Evolutionary conservation across 2,888 invertebrate genomes (phyloP).

Genomic region (Drosophila glabriapex): DNA sequence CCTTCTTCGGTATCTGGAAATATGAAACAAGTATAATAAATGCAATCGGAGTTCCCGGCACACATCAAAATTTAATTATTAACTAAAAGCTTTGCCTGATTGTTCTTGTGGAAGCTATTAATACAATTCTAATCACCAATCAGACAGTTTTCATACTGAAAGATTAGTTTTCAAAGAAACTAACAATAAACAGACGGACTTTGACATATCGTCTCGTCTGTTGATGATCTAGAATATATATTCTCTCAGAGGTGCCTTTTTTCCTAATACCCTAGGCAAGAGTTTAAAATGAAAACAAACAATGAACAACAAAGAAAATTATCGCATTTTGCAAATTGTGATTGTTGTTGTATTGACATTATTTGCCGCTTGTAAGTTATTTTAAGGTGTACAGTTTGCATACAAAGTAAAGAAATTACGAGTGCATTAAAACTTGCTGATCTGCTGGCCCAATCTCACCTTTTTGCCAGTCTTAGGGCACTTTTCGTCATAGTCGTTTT

Average conservation of each 20-base stretch:
- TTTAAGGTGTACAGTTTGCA: not conserved
- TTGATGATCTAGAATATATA: not conserved
- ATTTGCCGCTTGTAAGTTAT: not conserved
- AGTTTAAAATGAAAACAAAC: not conserved
- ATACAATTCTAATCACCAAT: not conserved
- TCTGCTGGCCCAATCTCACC: slow-evolving; percentile 51
- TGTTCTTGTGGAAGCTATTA: not conserved
- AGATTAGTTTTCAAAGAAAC: not conserved
- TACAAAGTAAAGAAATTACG: not conserved
- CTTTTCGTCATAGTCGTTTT: slow-evolving; percentile 89
- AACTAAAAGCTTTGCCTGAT: not conserved
- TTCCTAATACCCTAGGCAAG: not conserved
- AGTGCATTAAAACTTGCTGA: not conserved
- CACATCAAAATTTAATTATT: not conserved
- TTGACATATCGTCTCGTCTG: not conserved
- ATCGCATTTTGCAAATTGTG: not conserved
- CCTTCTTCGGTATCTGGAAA: slow-evolving; percentile 86
- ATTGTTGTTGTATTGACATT: not conserved
- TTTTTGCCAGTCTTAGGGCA: slow-evolving; percentile 84
- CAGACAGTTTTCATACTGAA: not conserved
- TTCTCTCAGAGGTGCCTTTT: too few species aligned
- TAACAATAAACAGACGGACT: not conserved
- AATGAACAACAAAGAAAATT: not conserved
- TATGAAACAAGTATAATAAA: not conserved
- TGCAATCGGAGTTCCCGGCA: too few species aligned